phyloP scores from a whole-genome alignment of 2,113 vertebrate species.

The Pogona vitticeps region DNA sequence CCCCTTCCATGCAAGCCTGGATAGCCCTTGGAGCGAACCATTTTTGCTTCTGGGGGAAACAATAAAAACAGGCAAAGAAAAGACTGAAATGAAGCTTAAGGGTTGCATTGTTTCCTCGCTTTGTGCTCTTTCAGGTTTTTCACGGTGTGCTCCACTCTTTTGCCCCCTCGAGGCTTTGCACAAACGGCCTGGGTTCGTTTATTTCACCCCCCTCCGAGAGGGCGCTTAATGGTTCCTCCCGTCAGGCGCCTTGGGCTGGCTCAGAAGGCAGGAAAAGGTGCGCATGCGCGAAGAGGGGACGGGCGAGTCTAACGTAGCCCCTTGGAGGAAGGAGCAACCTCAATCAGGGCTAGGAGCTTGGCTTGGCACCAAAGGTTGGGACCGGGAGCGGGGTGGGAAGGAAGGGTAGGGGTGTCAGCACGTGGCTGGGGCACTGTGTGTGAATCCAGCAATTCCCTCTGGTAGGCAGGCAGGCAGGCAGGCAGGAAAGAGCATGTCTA shows the following conservation, averaged over 20 bases:
- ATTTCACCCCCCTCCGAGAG: fast-evolving
- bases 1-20: neutral
- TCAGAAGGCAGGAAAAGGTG: neutral
- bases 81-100: neutral
- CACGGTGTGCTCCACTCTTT: fast-evolving
- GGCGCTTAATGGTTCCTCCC: constrained; percentile 36
- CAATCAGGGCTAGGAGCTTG: neutral
- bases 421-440: neutral
- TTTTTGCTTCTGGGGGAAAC: fast-evolving
- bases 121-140: fast-evolving
- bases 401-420: neutral
- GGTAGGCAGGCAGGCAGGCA: neutral
- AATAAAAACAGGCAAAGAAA: fast-evolving
- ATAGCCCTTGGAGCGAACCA: constrained; percentile 54
- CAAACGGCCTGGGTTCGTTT: too few relatives aligned
- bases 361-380: neutral
- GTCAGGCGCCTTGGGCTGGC: constrained; percentile 60
- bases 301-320: fast-evolving
- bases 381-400: too few relatives aligned
- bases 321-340: neutral
- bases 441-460: neutral
- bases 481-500: too few relatives aligned
- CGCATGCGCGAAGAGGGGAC: neutral
- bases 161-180: fast-evolving
- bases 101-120: fast-evolving